Evolutionary conservation across 2,888 invertebrate genomes (phyloP), one percentile per base, ranked within the genome.

Genomic region (Dynastes maya): DNA sequence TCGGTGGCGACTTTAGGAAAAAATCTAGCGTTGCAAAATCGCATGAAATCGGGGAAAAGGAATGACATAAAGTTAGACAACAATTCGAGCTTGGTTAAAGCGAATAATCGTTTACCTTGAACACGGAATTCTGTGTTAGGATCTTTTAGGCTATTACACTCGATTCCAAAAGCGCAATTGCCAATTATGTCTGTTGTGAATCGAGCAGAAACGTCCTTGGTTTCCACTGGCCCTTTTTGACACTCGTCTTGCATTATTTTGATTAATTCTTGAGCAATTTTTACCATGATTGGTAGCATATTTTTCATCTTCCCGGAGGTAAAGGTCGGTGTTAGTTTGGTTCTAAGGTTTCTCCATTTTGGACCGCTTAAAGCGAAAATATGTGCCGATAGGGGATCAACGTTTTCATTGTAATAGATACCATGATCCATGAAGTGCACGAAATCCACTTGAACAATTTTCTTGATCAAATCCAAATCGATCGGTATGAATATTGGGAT

Each of bases 401-500:
- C 89, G 4, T 90, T 86, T 68, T 92, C 91, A 75, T 92, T 91
- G 37, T 86, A 88, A 82, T 91, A 91, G 27, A 91, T 86, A 0
- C 92, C 93, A 61, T 92, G 91, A 76, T 92, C 91, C 84, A 91
- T 90, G 79, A 93, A 93, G 84, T 91, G 87, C 2, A 86, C 87
- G 80, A 92, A 93, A 82, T 93, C 92, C 80, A 89, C 90, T 63
- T 90, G 89, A 82, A 92, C 83, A 27, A 93, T 87, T 65, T 89
- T 88, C 51, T 82, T 82, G 16, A 82, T 78, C 32, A 80, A 29
- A 16, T 86, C 84, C 27, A 85, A 77, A 81, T 85, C 84, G 1
- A 84, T 76, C 11, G 82, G 81, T 8, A 85, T 68, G 13, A 82
- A 81, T 3, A 77, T 45, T n/a, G 83, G 83, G 53, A 65, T 58